Evolutionary conservation across 1,140 invertebrate genomes (phyloP).

Genomic region (Drosophila subobscura): DNA sequence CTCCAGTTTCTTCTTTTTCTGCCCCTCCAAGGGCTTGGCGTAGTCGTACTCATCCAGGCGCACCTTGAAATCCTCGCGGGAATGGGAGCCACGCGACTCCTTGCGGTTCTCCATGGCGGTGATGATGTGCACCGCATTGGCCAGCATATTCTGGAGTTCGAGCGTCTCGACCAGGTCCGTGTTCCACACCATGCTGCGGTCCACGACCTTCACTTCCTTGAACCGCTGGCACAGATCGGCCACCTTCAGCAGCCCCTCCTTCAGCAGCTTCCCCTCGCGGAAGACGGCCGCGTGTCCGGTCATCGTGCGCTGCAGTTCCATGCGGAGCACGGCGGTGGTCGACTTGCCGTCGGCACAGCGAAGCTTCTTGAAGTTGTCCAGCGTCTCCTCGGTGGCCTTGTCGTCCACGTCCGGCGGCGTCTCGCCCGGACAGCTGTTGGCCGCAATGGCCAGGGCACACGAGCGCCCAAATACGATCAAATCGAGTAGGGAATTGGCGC

Average conservation of each 20-base stretch:
- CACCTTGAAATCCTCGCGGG: conserved; percentile 96
- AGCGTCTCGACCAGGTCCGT: conserved; percentile 97
- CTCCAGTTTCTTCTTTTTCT: conserved; percentile 87
- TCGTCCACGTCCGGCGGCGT: conserved; percentile 87
- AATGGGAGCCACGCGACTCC: conserved; percentile 98
- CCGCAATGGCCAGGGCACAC: conserved; percentile 95
- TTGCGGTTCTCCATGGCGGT: conserved; percentile 95
- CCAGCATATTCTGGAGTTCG: conserved; percentile 97
- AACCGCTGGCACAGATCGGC: conserved; percentile 87
- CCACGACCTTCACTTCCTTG: conserved; percentile 86
- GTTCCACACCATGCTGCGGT: conserved; percentile 94
- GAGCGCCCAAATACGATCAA: conserved; percentile 98
- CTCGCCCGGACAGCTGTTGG: conserved; percentile 91
- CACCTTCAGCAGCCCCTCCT: conserved; percentile 89
- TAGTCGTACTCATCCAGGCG: conserved; percentile 92
- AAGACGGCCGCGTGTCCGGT: conserved; percentile 98
- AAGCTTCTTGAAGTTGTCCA: conserved; percentile 94
- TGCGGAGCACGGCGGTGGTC: conserved; percentile 92
- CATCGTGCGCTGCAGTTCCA: conserved; percentile 99
- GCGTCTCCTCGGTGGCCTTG: conserved; percentile 94
- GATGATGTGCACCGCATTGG: conserved; percentile 96
- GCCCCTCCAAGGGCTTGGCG: conserved; percentile 85
- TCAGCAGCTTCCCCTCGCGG: conserved; percentile 92
- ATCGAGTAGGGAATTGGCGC: conserved; percentile 98
- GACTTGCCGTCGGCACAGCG: conserved; percentile 91